Conservation (phyloP, 2,113 vertebrate genomes). For the Pachypanchax playfairii region DNA sequence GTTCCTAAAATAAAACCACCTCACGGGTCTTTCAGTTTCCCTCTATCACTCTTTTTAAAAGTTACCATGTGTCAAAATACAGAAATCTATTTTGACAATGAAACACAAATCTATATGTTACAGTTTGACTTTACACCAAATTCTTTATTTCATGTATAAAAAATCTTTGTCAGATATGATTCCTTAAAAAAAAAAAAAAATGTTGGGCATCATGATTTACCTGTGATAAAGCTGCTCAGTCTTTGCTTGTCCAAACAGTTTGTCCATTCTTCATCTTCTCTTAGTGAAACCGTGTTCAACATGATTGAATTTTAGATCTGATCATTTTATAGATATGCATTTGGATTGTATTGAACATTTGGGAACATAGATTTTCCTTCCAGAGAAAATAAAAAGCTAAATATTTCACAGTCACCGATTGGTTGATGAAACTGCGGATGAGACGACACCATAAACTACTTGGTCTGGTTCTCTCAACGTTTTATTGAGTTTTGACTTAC, state of each 20-base stretch:
- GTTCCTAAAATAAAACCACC: conserved; percentile 6
- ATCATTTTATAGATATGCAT: no score
- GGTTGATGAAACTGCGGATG: conserved; percentile 25
- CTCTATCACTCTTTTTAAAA: conserved; percentile 4
- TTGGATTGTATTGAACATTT: no score
- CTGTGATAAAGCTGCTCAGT: no score
- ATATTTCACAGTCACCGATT: conserved; percentile 53
- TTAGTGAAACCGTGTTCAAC: no score
- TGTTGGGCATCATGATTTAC: no score
- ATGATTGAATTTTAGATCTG: no score
- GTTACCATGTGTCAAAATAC: not conserved
- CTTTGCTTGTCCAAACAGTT: no score
- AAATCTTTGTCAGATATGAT: no score
- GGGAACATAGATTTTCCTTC: not conserved
- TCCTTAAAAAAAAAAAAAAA: no score
- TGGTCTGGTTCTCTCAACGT: conserved; percentile 39
- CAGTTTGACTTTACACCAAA: no score
- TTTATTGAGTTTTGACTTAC: conserved; percentile 38
- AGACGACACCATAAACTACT: conserved; percentile 55
- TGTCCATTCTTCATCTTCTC: no score
- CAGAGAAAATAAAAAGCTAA: conserved; percentile 3
- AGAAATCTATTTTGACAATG: not conserved
- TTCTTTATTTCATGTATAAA: no score
- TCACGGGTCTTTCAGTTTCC: conserved; percentile 19
- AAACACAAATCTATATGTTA: not conserved